Percentiles rank a stretch among this genome's conserved stretches.
These are phyloP conservation scores for Drosophila prosaltans DNA, from an alignment of 1,140 invertebrate species.

Conservation along the genomic window DNA sequence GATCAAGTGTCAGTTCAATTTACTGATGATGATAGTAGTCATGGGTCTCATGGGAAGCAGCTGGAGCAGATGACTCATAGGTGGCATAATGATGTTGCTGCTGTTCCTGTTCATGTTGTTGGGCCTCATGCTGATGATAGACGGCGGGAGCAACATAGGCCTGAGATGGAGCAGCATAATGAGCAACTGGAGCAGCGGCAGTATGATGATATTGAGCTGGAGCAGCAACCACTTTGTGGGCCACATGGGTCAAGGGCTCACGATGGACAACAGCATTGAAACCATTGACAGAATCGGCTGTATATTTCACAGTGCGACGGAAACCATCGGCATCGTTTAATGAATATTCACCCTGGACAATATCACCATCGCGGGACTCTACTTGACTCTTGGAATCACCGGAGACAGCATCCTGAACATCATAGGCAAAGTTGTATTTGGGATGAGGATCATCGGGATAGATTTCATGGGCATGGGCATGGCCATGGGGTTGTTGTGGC, in stretches of 20 bases:
- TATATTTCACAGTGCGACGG: conserved; percentile 83
- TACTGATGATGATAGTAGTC: conserved; percentile 76
- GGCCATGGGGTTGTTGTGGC: conserved; percentile 61
- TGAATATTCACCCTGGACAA: conserved; percentile 83
- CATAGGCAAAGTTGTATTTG: conserved; percentile 84
- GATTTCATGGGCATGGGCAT: conserved; percentile 64
- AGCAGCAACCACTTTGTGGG: conserved; percentile 60
- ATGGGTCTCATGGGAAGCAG: conserved; percentile 53
- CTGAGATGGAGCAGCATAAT: conserved; percentile 55
- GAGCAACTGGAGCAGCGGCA: conserved; percentile 29
- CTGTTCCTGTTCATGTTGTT: conserved; percentile 47
- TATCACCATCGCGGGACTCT: conserved; percentile 85
- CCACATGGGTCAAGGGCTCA: conserved; percentile 80
- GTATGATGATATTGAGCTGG: conserved; percentile 65
- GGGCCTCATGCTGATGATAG: conserved; percentile 49
- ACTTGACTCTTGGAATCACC: conserved; percentile 86
- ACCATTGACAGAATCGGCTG: conserved; percentile 81
- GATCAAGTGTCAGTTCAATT: conserved; percentile 19
- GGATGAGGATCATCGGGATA: conserved; percentile 84
- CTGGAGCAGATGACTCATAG: conserved; percentile 66
- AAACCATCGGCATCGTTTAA: conserved; percentile 82
- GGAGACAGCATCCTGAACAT: conserved; percentile 84
- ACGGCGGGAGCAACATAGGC: conserved; percentile 38
- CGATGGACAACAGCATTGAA: conserved; percentile 83
- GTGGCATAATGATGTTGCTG: conserved; percentile 64